Percentiles rank a stretch among this genome's conserved stretches.
These are phyloP conservation scores for Lordiphosa stackelbergi DNA, from an alignment of 1,140 invertebrate species.

Conservation along the genomic window DNA sequence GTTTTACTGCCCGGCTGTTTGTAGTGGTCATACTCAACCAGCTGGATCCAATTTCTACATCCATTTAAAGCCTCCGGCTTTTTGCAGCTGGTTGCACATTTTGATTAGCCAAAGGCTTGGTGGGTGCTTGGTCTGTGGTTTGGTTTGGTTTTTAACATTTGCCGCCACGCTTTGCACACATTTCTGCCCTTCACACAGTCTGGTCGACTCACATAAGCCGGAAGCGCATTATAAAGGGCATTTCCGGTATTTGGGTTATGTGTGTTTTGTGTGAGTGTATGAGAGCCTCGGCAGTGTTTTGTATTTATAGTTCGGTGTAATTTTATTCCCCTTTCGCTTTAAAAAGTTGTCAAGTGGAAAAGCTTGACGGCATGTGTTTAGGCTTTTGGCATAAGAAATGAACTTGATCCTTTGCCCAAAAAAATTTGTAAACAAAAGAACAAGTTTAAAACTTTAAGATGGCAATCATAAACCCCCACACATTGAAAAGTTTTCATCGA, in stretches of 20 bases:
- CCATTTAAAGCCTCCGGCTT: slow-evolving; percentile 8
- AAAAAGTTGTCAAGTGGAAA: slow-evolving; percentile 42
- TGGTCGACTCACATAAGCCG: slow-evolving; percentile 58
- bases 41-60: neutral
- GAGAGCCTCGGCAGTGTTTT: slow-evolving; percentile 6
- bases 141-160: slow-evolving; percentile 56
- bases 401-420: slow-evolving; percentile 33
- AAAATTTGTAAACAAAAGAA: slow-evolving; percentile 24
- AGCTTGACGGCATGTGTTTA: slow-evolving; percentile 38
- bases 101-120: slow-evolving; percentile 60
- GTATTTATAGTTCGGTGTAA: slow-evolving; percentile 34
- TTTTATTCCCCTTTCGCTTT: slow-evolving; percentile 28
- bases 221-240: slow-evolving; percentile 71
- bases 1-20: slow-evolving; percentile 18
- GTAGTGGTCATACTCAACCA: slow-evolving; percentile 23
- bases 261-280: slow-evolving; percentile 3
- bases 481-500: slow-evolving; percentile 22
- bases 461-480: slow-evolving; percentile 16
- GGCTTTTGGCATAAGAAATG: slow-evolving; percentile 53
- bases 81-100: slow-evolving; percentile 67
- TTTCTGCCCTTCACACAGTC: slow-evolving; percentile 24
- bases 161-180: slow-evolving; percentile 29
- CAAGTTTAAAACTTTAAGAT: slow-evolving; percentile 17
- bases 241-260: slow-evolving; percentile 67
- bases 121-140: slow-evolving; percentile 16